These are phyloP conservation scores for Lerista edwardsae DNA, from an alignment of 2,797 vertebrate genomes.

Conservation along the genomic window DNA sequence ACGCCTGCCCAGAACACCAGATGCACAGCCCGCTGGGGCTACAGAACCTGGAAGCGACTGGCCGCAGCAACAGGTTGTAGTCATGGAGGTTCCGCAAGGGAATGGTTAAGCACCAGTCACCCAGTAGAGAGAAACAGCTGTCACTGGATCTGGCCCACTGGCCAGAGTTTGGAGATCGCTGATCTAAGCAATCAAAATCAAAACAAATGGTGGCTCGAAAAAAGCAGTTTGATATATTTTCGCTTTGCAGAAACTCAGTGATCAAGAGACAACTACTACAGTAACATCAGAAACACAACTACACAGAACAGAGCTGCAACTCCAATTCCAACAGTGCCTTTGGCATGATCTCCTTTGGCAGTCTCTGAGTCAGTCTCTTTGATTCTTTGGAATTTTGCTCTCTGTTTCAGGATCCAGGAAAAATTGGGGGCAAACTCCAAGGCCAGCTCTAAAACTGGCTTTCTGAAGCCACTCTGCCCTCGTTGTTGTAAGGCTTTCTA, in stretches of 20 bases:
- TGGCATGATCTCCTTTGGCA: constrained; percentile 5
- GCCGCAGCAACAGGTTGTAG: no score
- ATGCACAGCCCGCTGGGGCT: no score
- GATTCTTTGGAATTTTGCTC: background rate
- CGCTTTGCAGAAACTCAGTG: background rate
- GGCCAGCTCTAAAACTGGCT: background rate
- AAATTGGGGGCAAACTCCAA: background rate
- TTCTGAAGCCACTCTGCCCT: constrained; percentile 6
- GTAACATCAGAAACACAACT: background rate
- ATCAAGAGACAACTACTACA: background rate
- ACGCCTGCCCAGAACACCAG: no score
- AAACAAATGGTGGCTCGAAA: no score
- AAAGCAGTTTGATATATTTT: background rate
- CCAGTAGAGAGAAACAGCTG: no score
- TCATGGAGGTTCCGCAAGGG: no score
- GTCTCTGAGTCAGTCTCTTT: background rate
- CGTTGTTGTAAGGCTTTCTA: constrained; percentile 10
- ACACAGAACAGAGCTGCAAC: background rate
- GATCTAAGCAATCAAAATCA: background rate
- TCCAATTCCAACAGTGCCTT: background rate
- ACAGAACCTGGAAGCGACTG: no score
- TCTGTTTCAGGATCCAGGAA: background rate
- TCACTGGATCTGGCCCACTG: no score
- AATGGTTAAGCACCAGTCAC: no score
- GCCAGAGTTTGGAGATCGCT: no score